These are phyloP conservation scores for Stegodyphus dumicola DNA, from an alignment of 1,140 invertebrate species.

Conservation along the genomic window DNA sequence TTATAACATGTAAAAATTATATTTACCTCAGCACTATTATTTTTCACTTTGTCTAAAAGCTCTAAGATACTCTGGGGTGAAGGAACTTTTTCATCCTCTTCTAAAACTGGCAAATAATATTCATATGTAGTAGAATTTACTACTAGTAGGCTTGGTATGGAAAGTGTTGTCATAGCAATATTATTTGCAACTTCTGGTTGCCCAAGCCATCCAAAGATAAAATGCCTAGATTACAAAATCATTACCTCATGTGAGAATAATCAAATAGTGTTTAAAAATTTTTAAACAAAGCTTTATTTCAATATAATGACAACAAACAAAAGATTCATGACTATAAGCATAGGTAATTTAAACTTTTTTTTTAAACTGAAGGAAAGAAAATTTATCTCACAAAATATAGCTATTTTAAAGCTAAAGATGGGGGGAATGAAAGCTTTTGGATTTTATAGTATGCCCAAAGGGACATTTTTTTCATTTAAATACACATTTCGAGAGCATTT, in stretches of 20 bases:
- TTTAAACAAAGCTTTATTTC: too few relatives aligned
- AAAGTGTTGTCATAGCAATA: constrained; percentile 86
- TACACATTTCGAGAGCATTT: too few relatives aligned
- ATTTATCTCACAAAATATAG: too few relatives aligned
- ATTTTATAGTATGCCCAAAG: too few relatives aligned
- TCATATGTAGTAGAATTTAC: constrained; percentile 90
- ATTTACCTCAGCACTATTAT: constrained; percentile 64
- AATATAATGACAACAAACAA: too few relatives aligned
- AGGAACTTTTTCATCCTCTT: constrained; percentile 67
- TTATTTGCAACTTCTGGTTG: constrained; percentile 87
- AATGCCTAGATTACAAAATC: constrained; percentile 68
- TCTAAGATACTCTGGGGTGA: constrained; percentile 65
- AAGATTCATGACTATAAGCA: too few relatives aligned
- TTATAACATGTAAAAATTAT: background rate
- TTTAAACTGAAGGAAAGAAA: background rate
- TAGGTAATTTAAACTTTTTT: too few relatives aligned
- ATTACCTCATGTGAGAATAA: too few relatives aligned
- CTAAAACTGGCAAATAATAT: constrained; percentile 89
- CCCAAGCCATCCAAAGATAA: constrained; percentile 92
- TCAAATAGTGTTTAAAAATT: too few relatives aligned
- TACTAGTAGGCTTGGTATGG: constrained; percentile 87
- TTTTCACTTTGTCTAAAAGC: constrained; percentile 65
- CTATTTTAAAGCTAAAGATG: too few relatives aligned
- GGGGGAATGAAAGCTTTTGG: too few relatives aligned
- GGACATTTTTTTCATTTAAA: too few relatives aligned